Evolutionary conservation across 2,888 invertebrate genomes (phyloP).

Genomic region (Netelia virgata): DNA sequence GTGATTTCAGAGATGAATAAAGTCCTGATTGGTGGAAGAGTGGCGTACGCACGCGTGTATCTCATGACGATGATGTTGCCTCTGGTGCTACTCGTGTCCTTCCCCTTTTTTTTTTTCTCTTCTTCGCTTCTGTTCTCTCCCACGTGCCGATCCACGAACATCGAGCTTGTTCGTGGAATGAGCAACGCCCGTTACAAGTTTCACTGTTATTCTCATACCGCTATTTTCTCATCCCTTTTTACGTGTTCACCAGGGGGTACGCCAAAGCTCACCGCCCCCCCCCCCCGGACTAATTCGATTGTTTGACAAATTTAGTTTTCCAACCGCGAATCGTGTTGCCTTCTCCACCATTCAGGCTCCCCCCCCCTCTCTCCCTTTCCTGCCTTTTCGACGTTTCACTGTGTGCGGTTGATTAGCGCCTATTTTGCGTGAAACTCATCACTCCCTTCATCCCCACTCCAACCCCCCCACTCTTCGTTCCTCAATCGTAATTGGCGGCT

Average conservation of each 20-base stretch:
- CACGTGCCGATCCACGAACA: constrained; percentile 37
- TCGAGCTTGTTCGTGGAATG: constrained; percentile 17
- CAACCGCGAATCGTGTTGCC: constrained; percentile 70
- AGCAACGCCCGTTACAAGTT: constrained; percentile 52
- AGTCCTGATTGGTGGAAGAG: constrained; percentile 77
- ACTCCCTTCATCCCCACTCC: constrained; percentile 3
- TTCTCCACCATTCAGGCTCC: not conserved
- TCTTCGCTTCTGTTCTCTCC: not conserved
- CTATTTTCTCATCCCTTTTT: constrained; percentile 26
- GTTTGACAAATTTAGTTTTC: constrained; percentile 79
- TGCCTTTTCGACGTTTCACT: constrained; percentile 32
- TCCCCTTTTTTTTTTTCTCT: not conserved
- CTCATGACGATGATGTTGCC: constrained; percentile 36
- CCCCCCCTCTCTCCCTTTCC: constrained; percentile 21
- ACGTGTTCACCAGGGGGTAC: not conserved
- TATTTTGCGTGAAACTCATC: constrained; percentile 62
- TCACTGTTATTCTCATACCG: constrained; percentile 47
- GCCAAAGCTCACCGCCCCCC: constrained; percentile 62
- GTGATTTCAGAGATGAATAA: constrained; percentile 78
- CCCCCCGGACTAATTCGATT: constrained; percentile 77
- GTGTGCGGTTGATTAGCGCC: constrained; percentile 71
- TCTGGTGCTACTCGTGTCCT: constrained; percentile 30
- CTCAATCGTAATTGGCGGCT: constrained; percentile 47
- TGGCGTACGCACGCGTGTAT: constrained; percentile 45
- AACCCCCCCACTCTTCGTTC: constrained; percentile 4